Evolutionary conservation across 2,888 invertebrate species (phyloP).

Genomic region (Drosophila nigricruria): DNA sequence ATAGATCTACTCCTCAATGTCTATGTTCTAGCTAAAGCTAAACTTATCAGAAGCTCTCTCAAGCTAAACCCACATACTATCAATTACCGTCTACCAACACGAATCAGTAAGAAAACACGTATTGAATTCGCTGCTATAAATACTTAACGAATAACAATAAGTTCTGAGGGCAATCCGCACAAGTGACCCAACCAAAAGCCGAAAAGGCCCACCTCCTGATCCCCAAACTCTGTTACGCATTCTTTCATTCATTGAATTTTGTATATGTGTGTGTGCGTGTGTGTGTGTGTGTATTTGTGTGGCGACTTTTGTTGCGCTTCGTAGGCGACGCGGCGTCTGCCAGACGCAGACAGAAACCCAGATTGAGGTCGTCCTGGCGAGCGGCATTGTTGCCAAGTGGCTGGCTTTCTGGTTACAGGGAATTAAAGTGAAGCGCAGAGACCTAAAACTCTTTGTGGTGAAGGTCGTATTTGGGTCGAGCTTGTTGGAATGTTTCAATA

Average conservation of each 20-base stretch:
- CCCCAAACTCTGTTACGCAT: conserved; percentile 50
- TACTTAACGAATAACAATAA: conserved; percentile 10
- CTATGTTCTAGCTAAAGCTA: not conserved
- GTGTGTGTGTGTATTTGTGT: not conserved
- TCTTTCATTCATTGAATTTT: conserved; percentile 41
- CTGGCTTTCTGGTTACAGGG: conserved; percentile 8
- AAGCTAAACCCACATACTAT: not conserved
- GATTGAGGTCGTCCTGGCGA: conserved; percentile 63
- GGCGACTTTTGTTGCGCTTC: conserved; percentile 23
- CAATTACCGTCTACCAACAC: not conserved
- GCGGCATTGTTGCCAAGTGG: conserved; percentile 18
- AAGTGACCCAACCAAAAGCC: not conserved
- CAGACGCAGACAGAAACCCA: conserved; percentile 48
- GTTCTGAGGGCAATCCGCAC: not conserved
- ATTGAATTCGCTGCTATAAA: conserved; percentile 11
- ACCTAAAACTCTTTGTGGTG: conserved; percentile 8
- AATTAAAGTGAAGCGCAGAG: conserved; percentile 22
- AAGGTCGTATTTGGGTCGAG: conserved; percentile 23
- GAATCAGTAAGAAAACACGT: not conserved
- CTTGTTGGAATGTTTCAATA: conserved; percentile 65
- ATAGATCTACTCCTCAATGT: not conserved
- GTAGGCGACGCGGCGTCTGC: conserved; percentile 69
- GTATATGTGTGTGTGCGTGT: not conserved
- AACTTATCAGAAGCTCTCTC: not conserved
- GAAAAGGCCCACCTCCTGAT: not conserved